A percentile compares a stretch with the other conserved stretches of the same genome.
phyloP scores from a whole-genome alignment of 2,797 vertebrate genomes.

The Lacerta bilineata region DNA sequence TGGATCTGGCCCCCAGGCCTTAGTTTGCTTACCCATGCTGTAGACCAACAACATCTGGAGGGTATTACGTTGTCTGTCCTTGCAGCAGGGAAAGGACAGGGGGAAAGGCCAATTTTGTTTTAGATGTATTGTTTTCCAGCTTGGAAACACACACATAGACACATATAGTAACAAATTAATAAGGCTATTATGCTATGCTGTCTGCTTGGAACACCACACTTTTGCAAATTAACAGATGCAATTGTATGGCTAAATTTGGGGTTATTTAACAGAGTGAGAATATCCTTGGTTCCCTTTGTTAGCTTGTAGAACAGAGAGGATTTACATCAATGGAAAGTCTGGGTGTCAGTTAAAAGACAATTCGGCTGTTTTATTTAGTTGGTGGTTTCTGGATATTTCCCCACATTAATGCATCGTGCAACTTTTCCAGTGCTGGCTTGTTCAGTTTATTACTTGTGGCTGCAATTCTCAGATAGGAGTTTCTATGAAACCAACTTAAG shows the following conservation, averaged over 20 bases:
- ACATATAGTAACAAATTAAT: background rate
- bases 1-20: too few species aligned
- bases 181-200: background rate
- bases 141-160: background rate
- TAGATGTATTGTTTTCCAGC: background rate
- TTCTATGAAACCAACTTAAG: constrained; percentile 34
- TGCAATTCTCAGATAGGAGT: constrained; percentile 17
- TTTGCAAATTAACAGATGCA: background rate
- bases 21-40: too few species aligned
- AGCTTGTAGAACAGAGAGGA: constrained; percentile 13
- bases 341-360: background rate
- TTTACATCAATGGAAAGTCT: background rate
- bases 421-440: constrained; percentile 23
- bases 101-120: background rate
- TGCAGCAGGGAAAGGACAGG: background rate
- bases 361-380: constrained; percentile 25
- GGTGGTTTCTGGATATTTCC: background rate
- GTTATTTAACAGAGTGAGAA: background rate
- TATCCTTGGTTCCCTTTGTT: background rate
- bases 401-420: accelerated
- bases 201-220: background rate
- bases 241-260: background rate
- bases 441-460: constrained; percentile 30
- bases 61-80: too few species aligned
- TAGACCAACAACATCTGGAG: background rate